Evolutionary conservation across 1,140 invertebrate genomes (phyloP).

Genomic region (Bilobella aurantiaca): DNA sequence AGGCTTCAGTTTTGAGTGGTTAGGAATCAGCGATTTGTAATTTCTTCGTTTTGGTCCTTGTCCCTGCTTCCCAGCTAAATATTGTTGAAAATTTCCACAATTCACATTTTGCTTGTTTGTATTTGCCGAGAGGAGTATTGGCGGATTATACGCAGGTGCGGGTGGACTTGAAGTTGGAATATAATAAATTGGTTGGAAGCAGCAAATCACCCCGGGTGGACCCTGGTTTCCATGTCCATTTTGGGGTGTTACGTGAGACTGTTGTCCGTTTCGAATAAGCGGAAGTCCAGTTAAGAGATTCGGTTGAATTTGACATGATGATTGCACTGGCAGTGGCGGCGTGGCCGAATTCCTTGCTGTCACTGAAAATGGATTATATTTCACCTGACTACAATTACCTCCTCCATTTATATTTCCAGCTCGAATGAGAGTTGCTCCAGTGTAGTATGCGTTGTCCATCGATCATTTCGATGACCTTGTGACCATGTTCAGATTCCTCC

Average conservation of each 20-base stretch:
- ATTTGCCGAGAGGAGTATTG: not conserved
- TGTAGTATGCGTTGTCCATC: conserved; percentile 22
- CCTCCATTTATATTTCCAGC: conserved; percentile 2
- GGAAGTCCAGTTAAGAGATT: conserved; percentile 18
- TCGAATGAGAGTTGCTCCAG: conserved; percentile 25
- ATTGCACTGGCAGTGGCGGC: conserved; percentile 5
- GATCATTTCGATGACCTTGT: not conserved
- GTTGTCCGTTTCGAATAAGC: conserved; percentile 19
- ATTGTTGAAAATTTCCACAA: not conserved
- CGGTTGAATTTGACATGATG: conserved; percentile 15
- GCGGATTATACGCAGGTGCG: not conserved
- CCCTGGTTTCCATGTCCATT: not conserved
- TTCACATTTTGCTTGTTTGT: not conserved
- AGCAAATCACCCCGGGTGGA: conserved; percentile 18
- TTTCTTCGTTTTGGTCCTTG: conserved; percentile 6
- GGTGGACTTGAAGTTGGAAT: conserved; percentile 2
- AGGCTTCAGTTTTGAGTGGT: not conserved
- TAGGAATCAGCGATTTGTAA: not conserved
- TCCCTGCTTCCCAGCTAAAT: not conserved
- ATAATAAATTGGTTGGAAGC: conserved; percentile 24
- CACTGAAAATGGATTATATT: conserved; percentile 1
- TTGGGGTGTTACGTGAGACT: too few relatives aligned
- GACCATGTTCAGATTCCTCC: not conserved
- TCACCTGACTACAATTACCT: not conserved
- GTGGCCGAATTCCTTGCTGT: not conserved